Evolutionary conservation across 2,113 vertebrate species (phyloP), one percentile per base, ranked within the genome.

Genomic region (Campylomormyrus numenius): DNA sequence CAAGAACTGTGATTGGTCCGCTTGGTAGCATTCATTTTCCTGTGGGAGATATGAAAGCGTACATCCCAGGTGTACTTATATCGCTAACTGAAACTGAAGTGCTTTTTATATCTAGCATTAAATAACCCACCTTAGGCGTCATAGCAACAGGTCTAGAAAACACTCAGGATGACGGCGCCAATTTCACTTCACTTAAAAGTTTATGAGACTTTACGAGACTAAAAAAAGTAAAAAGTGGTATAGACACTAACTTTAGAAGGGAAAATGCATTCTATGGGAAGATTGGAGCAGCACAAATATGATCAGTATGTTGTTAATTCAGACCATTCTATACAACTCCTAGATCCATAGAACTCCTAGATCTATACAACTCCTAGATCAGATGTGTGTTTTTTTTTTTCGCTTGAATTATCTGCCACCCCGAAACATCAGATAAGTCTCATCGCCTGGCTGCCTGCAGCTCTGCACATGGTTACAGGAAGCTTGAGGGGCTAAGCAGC

Each of bases 401-500:
- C 35, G 5, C 74, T 77, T 77, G 74, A 77, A 77, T 77, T 77
- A 77, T 39, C 35, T 85, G n/a, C 19, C 27, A 58, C 50, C 10
- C 21, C 21, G 70, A 8, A 52, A 91, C 89, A 74, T 19, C 13
- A 66, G 88, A 91, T 90, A 91, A 77, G 1, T 39, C 1, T 35
- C 11, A 21, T 8, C 17, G 83, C 42, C 19, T 8, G 4, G 45
- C 83, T 48, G 21, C 24, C 83, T 49, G 19, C 83, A 3, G 9
- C 83, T n/a, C 42, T 49, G 19, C 83, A 85, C 83, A 49, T 15
- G 46, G 31, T 77, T 19, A 39, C 35, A 15, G 35, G 87, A 39
- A 24, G 91, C 90, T 90, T 88, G 88, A 87, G 11, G 74, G 89
- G 92, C 90, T 90, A 15, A 0, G 0, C 3, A 89, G 50, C 85